Evolutionary conservation across 2,888 invertebrate species (phyloP), one percentile per base, ranked within the genome.

Genomic region (Sisyra terminalis): DNA sequence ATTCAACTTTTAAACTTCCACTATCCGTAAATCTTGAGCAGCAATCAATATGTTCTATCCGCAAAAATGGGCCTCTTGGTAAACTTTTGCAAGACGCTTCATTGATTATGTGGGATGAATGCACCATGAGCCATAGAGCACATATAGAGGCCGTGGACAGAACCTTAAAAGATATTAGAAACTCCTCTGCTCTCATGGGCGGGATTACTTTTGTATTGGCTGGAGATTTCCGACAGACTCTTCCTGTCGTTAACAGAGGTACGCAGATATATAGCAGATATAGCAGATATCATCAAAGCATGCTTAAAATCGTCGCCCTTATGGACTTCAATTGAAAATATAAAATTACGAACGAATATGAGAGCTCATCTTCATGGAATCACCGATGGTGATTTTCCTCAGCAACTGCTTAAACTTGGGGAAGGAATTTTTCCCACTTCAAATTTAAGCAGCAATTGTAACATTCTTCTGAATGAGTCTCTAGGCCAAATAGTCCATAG

Each of bases 81-180:
- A 51, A 55, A 44, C 49, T n/a, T n/a, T n/a, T n/a, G n/a, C n/a
- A n/a, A n/a, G n/a, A n/a, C n/a, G n/a, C n/a, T n/a, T n/a, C n/a
- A 35, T 13, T 57, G 3, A 54, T 59, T n/a, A 45, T 63, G 10
- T 15, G 29, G 55, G 58, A 61, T 48, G 56, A 62, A 49, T 50
- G 48, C 32, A 53, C 56, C 2, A 58, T 59, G 57, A 39, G 52
- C 1, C 52, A n/a, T n/a, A n/a, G n/a, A n/a, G n/a, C n/a, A n/a
- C n/a, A n/a, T n/a, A n/a, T n/a, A n/a, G n/a, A n/a, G n/a, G n/a
- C n/a, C n/a, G n/a, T n/a, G n/a, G n/a, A n/a, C n/a, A n/a, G n/a
- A n/a, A n/a, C n/a, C n/a, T n/a, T n/a, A n/a, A n/a, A n/a, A n/a
- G n/a, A n/a, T n/a, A n/a, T n/a, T n/a, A n/a, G n/a, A n/a, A n/a